Evolutionary conservation across 2,113 vertebrate genomes (phyloP), one percentile per base, ranked within the genome.

Genomic region (Triplophysa dalaica): DNA sequence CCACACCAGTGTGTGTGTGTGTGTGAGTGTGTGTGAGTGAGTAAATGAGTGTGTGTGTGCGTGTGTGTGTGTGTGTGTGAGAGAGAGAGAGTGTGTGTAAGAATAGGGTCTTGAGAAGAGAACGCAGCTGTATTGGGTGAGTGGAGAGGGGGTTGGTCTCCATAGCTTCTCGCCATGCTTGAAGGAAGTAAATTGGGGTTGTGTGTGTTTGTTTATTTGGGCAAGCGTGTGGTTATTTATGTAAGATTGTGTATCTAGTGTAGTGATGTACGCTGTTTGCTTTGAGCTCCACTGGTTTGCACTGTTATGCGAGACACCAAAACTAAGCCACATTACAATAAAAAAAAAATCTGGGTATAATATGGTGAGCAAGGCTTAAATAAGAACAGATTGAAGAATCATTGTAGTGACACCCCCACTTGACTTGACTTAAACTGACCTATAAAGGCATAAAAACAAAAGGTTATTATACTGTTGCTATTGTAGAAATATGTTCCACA

Each of bases 1-100:
- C 83, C 82, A 89, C 77, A 77, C 86, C 87, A 80, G 81, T 81
- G 86, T 89, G 87, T 86, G 75, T 81, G 75, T 52, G 75, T 52
- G 77, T 62, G 80, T 60, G 80, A 1, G 6, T 38, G 7, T 38
- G 33, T 33, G 33, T 33, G 33, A 0, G 33, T 33, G 33, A n/a
- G n/a, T n/a, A n/a, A n/a, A n/a, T n/a, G n/a, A n/a, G 87, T 86
- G 75, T 81, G 75, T 52, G 75, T 52, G 77, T 62, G 80, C 54
- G 80, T 7, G 6, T 38, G 7, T 38, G 33, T 33, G 33, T 33
- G 33, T 6, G 33, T 33, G 33, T 6, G 33, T 6, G 33, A 5
- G 24, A 61, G 58, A 72, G 33, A 26, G 54, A 26, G 10, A 14
- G 19, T 64, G 72, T 64, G 63, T 64, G 61, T 52, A 56, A 26